phyloP scores from a whole-genome alignment of 2,797 vertebrate genomes.

The Pempheris klunzingeri region DNA sequence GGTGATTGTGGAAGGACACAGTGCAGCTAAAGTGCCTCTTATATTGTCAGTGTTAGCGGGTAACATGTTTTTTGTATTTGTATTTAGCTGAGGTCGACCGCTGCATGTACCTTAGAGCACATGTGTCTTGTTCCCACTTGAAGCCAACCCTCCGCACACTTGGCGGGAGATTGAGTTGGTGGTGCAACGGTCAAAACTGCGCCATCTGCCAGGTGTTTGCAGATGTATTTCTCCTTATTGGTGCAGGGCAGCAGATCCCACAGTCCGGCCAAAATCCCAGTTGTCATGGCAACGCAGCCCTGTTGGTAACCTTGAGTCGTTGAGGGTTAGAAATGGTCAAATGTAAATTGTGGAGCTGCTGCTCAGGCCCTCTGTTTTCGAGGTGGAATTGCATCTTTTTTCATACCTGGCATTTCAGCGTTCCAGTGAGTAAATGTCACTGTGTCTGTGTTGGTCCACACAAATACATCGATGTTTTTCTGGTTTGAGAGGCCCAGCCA shows the following conservation, averaged over 20 bases:
- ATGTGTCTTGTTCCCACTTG: slow-evolving; percentile 57
- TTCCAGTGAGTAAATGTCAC: slow-evolving; percentile 94
- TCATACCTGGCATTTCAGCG: slow-evolving; percentile 91
- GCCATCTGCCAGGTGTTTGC: slow-evolving; percentile 91
- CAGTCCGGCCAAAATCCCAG: slow-evolving; percentile 91
- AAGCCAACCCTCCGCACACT: slow-evolving; percentile 87
- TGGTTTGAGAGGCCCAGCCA: slow-evolving; percentile 94
- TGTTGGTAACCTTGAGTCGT: slow-evolving; percentile 84
- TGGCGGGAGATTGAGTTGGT: slow-evolving; percentile 82
- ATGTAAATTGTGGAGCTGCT: background rate
- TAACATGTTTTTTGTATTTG: background rate
- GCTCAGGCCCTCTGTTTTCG: background rate
- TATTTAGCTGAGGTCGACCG: background rate
- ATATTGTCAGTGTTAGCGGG: background rate
- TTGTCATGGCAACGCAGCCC: slow-evolving; percentile 94
- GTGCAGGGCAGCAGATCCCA: slow-evolving; percentile 94
- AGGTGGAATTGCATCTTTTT: background rate
- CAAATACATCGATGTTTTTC: slow-evolving; percentile 86
- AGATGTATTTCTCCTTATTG: slow-evolving; percentile 92
- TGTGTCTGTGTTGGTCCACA: slow-evolving; percentile 85
- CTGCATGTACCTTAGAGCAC: slow-evolving; percentile 79
- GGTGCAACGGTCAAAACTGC: slow-evolving; percentile 83
- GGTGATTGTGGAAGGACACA: background rate
- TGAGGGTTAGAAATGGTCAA: background rate
- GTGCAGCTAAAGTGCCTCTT: background rate